These are phyloP conservation scores for Phorcus lineatus DNA, from an alignment of 2,888 invertebrate species.

Conservation along the genomic window DNA sequence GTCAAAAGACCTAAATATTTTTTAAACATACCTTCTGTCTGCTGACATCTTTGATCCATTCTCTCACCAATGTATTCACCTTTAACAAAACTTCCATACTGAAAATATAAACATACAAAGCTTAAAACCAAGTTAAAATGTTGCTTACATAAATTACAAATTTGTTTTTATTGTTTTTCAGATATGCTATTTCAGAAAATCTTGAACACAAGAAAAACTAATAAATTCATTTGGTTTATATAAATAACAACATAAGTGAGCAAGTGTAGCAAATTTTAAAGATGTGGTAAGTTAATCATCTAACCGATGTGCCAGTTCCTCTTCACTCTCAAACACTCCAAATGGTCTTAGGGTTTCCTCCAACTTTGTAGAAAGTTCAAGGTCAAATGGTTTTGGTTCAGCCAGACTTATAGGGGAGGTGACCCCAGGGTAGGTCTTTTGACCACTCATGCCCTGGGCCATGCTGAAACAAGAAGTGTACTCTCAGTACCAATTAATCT, in stretches of 20 bases:
- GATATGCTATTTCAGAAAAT: too few relatives aligned
- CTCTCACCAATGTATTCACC: conserved; percentile 91
- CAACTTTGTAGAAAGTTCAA: conserved; percentile 85
- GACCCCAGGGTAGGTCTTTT: conserved; percentile 82
- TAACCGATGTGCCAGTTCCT: conserved; percentile 88
- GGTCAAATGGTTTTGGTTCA: conserved; percentile 86
- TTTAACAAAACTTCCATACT: conserved; percentile 82
- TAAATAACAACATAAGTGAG: too few relatives aligned
- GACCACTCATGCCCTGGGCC: conserved; percentile 34
- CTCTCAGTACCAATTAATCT: too few relatives aligned
- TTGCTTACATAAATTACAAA: too few relatives aligned
- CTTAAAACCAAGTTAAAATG: conserved; percentile 36
- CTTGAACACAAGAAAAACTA: too few relatives aligned
- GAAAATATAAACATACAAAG: conserved; percentile 40
- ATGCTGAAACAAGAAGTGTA: conserved; percentile 5
- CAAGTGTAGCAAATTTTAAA: background rate
- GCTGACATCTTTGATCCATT: conserved; percentile 95
- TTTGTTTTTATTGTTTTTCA: too few relatives aligned
- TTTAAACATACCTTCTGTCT: conserved; percentile 78
- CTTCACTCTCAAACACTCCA: conserved; percentile 92
- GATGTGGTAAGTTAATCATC: conserved; percentile 68
- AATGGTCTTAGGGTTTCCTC: conserved; percentile 86
- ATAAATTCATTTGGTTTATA: background rate
- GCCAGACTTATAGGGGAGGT: conserved; percentile 95
- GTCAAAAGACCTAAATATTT: background rate